Evolutionary conservation across 2,113 vertebrate species (phyloP).

Genomic region (Charina bottae): DNA sequence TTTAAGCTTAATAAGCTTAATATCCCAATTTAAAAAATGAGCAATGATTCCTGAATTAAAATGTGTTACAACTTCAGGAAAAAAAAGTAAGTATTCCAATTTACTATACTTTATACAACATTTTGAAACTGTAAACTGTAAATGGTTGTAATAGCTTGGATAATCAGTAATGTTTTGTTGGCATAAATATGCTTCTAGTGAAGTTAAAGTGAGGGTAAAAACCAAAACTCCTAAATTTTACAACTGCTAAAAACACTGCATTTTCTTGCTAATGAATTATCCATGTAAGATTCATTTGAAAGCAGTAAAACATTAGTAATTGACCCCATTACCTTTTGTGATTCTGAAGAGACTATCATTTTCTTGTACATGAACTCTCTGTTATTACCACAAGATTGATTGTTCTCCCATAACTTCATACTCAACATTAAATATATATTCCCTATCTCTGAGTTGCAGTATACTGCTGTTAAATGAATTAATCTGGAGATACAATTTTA

Average conservation of each 20-base stretch:
- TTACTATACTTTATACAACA: background rate
- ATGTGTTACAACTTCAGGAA: background rate
- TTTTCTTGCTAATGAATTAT: background rate
- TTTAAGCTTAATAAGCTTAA: background rate
- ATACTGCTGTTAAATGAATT: background rate
- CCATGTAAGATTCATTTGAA: background rate
- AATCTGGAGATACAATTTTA: too few species aligned
- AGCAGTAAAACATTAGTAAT: background rate
- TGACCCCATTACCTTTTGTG: background rate
- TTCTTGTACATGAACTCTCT: background rate
- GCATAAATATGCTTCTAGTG: background rate
- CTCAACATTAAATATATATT: background rate
- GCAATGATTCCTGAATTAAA: background rate
- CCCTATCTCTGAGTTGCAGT: background rate
- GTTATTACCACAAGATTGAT: background rate
- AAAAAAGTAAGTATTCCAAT: too few species aligned
- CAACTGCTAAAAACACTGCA: background rate
- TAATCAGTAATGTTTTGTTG: background rate
- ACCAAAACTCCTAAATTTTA: background rate
- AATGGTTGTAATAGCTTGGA: background rate
- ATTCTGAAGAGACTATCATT: background rate
- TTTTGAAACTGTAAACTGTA: background rate
- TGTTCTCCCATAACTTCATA: background rate
- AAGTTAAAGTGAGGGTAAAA: background rate
- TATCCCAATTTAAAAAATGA: background rate